Conservation (phyloP, 2,113 vertebrate genomes). For the Eidolon helvum region DNA sequence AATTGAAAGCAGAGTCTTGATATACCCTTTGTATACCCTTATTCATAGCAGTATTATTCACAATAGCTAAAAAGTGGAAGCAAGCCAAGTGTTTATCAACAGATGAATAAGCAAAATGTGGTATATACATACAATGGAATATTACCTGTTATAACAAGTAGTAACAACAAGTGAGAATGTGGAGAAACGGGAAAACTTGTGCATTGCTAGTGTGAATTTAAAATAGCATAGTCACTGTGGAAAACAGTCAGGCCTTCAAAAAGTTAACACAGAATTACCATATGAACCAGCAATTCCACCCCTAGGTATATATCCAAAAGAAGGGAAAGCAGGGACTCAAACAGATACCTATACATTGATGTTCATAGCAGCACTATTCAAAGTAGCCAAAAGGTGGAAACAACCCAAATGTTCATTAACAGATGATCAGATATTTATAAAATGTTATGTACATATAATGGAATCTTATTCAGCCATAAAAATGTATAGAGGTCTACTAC, state of each 20-base stretch:
- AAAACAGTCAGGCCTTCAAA: background rate
- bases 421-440: background rate
- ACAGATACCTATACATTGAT: background rate
- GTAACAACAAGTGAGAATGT: background rate
- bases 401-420: background rate
- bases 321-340: background rate
- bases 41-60: background rate
- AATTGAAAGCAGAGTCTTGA: background rate
- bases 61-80: background rate
- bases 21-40: background rate
- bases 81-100: background rate
- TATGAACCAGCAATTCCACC: background rate
- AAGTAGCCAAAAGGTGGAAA: background rate
- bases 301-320: background rate
- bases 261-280: background rate
- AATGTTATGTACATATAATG: background rate
- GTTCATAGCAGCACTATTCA: background rate
- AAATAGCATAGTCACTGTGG: background rate
- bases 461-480: background rate
- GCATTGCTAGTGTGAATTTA: background rate
- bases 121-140: background rate
- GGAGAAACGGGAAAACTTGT: background rate
- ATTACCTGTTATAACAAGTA: background rate
- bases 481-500: background rate
- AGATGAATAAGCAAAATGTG: background rate